Percentiles rank a stretch among this genome's conserved stretches.
Conservation (phyloP, 2,797 vertebrate genomes). For the Pempheris klunzingeri region DNA sequence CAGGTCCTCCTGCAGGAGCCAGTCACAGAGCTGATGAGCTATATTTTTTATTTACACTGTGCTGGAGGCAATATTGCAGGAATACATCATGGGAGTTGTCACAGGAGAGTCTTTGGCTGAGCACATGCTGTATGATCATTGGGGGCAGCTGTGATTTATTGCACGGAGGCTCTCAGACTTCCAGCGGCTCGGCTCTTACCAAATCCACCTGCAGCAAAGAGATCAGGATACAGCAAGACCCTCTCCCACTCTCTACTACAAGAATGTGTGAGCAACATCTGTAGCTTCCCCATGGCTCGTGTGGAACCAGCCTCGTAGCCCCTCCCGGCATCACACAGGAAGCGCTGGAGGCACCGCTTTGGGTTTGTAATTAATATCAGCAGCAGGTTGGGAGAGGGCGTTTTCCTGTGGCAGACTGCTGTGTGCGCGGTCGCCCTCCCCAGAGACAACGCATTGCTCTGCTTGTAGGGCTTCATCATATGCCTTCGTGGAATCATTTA, state of each 20-base stretch:
- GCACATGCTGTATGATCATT: conserved; percentile 27
- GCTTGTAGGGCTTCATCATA: conserved; percentile 64
- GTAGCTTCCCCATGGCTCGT: conserved; percentile 44
- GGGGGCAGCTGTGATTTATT: conserved; percentile 60
- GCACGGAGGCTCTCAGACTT: conserved; percentile 17
- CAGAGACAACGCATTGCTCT: conserved; percentile 61
- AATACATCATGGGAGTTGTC: conserved; percentile 37
- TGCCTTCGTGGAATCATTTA: conserved; percentile 74
- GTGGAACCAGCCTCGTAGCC: conserved; percentile 32
- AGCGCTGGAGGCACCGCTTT: conserved; percentile 66
- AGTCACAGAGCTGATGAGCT: background rate
- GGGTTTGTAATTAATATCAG: conserved; percentile 82
- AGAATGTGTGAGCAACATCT: conserved; percentile 66
- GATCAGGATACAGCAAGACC: conserved; percentile 36
- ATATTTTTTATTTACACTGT: conserved; percentile 5
- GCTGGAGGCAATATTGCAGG: conserved; percentile 28
- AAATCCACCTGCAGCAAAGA: conserved; percentile 52
- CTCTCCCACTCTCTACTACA: conserved; percentile 36
- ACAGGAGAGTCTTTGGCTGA: conserved; percentile 25
- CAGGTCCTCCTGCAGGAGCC: conserved; percentile 18
- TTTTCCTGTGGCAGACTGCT: conserved; percentile 72
- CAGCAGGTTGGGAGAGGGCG: conserved; percentile 72
- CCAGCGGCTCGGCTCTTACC: conserved; percentile 21
- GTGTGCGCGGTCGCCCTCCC: conserved; percentile 69
- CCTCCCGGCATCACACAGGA: conserved; percentile 56